Percentiles rank a stretch among this genome's conserved stretches.
These are phyloP conservation scores for Andrena dorsata DNA, from an alignment of 2,888 invertebrate species.

Conservation along the genomic window DNA sequence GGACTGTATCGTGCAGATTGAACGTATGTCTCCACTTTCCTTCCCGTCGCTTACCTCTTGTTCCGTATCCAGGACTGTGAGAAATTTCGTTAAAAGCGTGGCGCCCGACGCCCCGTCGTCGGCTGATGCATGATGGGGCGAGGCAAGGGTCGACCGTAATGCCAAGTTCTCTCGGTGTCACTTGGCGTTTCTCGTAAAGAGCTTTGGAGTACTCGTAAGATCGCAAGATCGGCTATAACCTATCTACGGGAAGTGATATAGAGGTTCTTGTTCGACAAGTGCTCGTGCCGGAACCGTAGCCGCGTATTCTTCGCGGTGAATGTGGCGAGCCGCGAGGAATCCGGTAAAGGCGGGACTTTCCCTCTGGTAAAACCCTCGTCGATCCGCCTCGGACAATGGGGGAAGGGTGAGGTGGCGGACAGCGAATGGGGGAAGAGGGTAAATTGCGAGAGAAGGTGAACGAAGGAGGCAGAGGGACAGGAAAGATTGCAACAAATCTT, in stretches of 20 bases:
- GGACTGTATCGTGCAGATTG: neutral
- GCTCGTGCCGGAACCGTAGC: neutral
- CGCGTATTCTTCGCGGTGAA: conserved; percentile 1
- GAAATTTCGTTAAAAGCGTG: too few species aligned
- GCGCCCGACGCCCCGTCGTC: neutral
- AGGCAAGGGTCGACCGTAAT: neutral
- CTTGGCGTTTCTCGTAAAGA: neutral
- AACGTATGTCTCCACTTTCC: neutral
- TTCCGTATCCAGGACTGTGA: too few species aligned
- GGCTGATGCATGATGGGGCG: neutral
- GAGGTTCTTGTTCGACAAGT: neutral
- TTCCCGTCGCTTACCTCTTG: too few species aligned
- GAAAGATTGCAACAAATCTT: conserved; percentile 50
- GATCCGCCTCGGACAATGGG: conserved; percentile 2
- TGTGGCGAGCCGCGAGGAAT: conserved; percentile 5
- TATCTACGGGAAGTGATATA: conserved; percentile 3
- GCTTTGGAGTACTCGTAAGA: neutral
- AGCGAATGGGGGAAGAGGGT: neutral
- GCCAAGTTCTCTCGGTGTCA: neutral
- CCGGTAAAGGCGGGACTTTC: neutral
- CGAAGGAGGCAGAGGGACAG: conserved; percentile 18
- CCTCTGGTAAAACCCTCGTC: conserved; percentile 9
- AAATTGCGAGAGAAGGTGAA: conserved; percentile 23
- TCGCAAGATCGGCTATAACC: neutral
- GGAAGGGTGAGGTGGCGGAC: neutral